Base-by-base conservation (phyloP, 2,797 vertebrate genomes). In the Pipistrellus kuhlii region DNA sequence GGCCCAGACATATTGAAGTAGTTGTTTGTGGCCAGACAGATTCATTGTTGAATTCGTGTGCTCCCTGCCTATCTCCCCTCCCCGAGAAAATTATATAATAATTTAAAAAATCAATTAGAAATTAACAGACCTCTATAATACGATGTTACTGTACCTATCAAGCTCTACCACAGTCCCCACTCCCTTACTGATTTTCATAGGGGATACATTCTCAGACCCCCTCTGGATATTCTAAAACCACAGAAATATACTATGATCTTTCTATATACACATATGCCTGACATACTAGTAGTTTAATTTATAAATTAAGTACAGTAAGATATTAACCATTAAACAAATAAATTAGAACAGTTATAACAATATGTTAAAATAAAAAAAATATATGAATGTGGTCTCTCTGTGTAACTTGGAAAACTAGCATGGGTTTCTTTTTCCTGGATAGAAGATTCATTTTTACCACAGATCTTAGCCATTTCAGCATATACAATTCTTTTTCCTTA, bases 121-220 rank as follows among this genome's bases (percentile, higher is more conserved):
- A 35, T 41, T 76, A 87, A 6, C 27, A 38, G 7, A 12, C 9
- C 20, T 84, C 27, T 78, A 13, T 30, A 85, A 85, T 66, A 20
- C 75, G 71, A 59, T 85, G 51, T 62, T 55, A 23, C 9, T 85
- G 2, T 20, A 51, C 6, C 30, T 81, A 32, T 27, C 77, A 30
- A 69, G 27, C 14, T 57, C 25, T 62, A 32, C 13, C 25, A 62
- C 59, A 3, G 27, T 12, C 27, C 57, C 14, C 5, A 1, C 1
- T 17, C 8, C 11, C 5, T 2, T 1, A 9, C 78, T 18, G 20
- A 4, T 1, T 32, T 32, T 0, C 41, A 5, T 4, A 25, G 8
- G n/a, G 62, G 2, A 35, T 48, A 66, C 8, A 66, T 66, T 66
- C 30, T 14, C 44, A 35, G 81, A 66, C 13, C 2, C 8, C 3